Evolutionary conservation across 2,113 vertebrate species (phyloP).

Genomic region (Rhagologus leucostigma): DNA sequence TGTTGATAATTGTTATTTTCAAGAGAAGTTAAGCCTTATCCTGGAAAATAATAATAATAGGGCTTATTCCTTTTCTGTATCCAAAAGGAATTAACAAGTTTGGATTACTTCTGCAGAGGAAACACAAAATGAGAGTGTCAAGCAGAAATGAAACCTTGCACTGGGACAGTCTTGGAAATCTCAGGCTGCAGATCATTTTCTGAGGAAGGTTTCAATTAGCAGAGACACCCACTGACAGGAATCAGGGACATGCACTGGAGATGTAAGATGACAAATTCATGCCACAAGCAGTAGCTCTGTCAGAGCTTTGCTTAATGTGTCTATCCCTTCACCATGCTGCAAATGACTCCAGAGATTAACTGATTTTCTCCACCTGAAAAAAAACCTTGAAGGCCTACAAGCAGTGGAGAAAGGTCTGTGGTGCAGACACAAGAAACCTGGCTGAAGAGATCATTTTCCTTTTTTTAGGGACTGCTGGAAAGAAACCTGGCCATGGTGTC

Average conservation of each 20-base stretch:
- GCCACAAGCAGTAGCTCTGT: not conserved
- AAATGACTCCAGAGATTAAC: not conserved
- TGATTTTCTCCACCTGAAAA: not conserved
- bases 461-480: not conserved
- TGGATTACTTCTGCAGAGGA: not conserved
- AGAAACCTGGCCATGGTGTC: not conserved
- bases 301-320: not conserved
- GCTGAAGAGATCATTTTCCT: not conserved
- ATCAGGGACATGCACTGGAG: not conserved
- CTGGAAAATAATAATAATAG: not conserved
- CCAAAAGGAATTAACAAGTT: not conserved
- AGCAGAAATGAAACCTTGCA: not conserved
- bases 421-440: not conserved
- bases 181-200: not conserved
- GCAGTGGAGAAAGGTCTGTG: not conserved
- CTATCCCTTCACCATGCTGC: not conserved
- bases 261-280: not conserved
- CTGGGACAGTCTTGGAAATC: not conserved
- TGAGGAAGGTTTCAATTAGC: not conserved
- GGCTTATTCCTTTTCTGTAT: not conserved
- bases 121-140: not conserved
- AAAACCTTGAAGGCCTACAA: not conserved
- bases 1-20: not conserved
- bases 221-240: not conserved
- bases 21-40: not conserved